Conservation (phyloP, 2,113 vertebrate species). For the Nothocercus julius region DNA sequence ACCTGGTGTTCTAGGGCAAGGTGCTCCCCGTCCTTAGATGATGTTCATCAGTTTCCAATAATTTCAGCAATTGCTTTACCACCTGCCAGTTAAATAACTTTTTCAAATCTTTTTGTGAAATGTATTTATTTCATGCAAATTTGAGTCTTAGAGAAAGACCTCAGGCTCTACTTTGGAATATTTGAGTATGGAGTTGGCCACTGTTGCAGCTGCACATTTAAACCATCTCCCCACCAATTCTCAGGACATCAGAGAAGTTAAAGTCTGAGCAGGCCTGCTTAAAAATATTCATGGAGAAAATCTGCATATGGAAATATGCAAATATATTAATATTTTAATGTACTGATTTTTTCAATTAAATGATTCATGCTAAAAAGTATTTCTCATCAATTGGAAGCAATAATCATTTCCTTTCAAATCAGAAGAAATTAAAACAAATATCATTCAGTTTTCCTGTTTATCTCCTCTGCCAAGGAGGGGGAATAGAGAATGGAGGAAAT, state of each 20-base stretch:
- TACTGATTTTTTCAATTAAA: slow-evolving; percentile 41
- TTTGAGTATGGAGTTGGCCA: background rate
- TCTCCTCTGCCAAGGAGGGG: background rate
- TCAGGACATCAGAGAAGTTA: background rate
- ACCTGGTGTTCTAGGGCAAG: background rate
- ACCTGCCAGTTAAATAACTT: background rate
- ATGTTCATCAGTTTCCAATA: background rate
- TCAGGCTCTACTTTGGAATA: fast-evolving
- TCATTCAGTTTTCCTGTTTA: slow-evolving; percentile 47
- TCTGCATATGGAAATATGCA: slow-evolving; percentile 52
- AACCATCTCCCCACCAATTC: background rate
- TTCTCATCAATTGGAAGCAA: slow-evolving; percentile 49
- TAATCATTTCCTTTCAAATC: slow-evolving; percentile 50
- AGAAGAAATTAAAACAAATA: slow-evolving; percentile 57
- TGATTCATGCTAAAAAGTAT: slow-evolving; percentile 40
- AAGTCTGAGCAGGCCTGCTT: background rate
- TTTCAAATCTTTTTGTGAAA: background rate
- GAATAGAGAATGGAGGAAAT: background rate
- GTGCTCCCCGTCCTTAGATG: background rate
- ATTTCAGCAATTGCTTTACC: background rate
- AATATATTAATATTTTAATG: slow-evolving; percentile 50
- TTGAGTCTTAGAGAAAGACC: background rate
- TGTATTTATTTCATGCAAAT: background rate
- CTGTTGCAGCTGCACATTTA: background rate
- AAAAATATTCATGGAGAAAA: background rate